Evolutionary conservation across 1,140 invertebrate genomes (phyloP), one percentile per base, ranked within the genome.

Genomic region (Acromyrmex heyeri): DNA sequence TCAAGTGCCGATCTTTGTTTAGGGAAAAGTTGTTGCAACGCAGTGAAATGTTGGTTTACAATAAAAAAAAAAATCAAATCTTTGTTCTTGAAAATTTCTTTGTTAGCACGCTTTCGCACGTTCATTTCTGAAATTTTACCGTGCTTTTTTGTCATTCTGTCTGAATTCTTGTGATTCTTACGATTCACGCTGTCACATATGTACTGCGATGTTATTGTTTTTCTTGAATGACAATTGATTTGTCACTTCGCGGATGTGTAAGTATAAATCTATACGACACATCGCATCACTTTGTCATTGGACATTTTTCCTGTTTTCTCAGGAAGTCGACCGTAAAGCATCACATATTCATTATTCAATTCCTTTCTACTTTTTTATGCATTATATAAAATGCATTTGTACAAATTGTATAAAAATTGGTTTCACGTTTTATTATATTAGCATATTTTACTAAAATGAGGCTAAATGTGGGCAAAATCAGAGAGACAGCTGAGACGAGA

Each of bases 1-100:
- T 24, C 57, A 6, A 21, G 27, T 50, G 34, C 30, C 4, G 64
- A 70, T 81, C 64, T 81, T 70, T 65, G 64, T 70, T 81, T 81
- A 7, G 50, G 78, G 18, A 65, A 65, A 78, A 78, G 59, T 57
- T 16, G 30, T 69, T 44, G 21, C 24, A 12, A 38, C 3, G 8
- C 10, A n/a, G 12, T 55, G 30, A 18, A 44, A 57, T 4, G 16
- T 48, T 27, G n/a, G 14, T 69, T 67, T 57, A 24, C 10, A 30
- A 64, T 10, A 14, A 16, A 59, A 75, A 27, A 21, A 21, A 21
- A 21, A 21, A 21, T 21, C 30, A 1, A 24, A 75, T 6, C 30
- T 38, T 75, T 6, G 7, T 14, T 38, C 8, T 38, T 6, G 65
- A 48, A 69, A 69, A 50, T 50, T 67, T 67, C n/a, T 67, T 67